Percentiles rank a stretch among this genome's conserved stretches.
Conservation (phyloP, 2,888 invertebrate genomes). For the Lobophora halterata region DNA sequence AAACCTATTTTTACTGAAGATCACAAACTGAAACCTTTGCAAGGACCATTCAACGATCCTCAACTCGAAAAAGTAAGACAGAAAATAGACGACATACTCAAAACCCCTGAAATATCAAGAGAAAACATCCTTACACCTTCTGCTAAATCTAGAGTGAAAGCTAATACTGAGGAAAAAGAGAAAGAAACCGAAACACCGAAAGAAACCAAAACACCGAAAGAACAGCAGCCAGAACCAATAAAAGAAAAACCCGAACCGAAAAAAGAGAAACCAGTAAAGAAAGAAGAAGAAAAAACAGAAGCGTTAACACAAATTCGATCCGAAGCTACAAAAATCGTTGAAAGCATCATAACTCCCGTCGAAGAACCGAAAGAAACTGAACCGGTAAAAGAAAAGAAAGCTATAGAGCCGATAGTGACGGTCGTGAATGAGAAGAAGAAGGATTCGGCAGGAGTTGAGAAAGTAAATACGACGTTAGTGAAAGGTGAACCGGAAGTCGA, state of each 20-base stretch:
- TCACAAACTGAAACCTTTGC: conserved; percentile 63
- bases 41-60: conserved; percentile 72
- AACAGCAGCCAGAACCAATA: conserved; percentile 44
- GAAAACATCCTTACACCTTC: conserved; percentile 64
- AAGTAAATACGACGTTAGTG: conserved; percentile 70
- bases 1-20: conserved; percentile 56
- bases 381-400: conserved; percentile 43
- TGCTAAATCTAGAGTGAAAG: conserved; percentile 45
- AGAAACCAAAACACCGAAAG: conserved; percentile 54
- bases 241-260: conserved; percentile 39
- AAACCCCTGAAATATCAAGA: conserved; percentile 71
- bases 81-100: conserved; percentile 72
- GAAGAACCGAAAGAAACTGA: conserved; percentile 59
- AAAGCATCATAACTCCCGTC: conserved; percentile 73
- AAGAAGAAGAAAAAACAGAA: conserved; percentile 22
- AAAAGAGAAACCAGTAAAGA: not conserved
- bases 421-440: conserved; percentile 69
- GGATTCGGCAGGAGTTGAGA: conserved; percentile 50
- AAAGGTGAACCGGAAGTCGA: conserved; percentile 82
- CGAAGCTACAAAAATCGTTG: conserved; percentile 67
- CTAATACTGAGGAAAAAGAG: conserved; percentile 38
- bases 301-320: conserved; percentile 52
- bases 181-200: conserved; percentile 49
- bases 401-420: conserved; percentile 65
- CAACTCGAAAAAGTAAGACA: conserved; percentile 72